Percentiles rank a stretch among this genome's conserved stretches.
Conservation (phyloP, 2,797 vertebrate genomes). For the Holocentrus rufus region DNA sequence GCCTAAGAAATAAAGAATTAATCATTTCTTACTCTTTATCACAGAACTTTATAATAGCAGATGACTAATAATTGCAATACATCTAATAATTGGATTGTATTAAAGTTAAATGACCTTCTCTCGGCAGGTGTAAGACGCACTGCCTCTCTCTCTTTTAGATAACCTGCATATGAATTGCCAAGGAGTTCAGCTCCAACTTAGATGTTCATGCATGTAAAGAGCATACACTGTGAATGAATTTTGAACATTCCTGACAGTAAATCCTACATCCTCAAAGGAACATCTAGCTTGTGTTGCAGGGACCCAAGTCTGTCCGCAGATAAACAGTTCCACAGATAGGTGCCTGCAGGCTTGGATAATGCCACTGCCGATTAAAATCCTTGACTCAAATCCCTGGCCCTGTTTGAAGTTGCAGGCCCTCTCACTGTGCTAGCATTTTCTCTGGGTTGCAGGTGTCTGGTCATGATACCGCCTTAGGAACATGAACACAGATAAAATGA, state of each 20-base stretch:
- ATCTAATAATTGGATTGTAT: not conserved
- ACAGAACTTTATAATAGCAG: slow-evolving; percentile 3
- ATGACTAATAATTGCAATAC: slow-evolving; percentile 5
- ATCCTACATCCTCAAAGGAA: slow-evolving; percentile 41
- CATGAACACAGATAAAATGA: slow-evolving; percentile 74
- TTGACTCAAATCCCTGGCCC: slow-evolving; percentile 69
- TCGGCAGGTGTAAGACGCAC: not conserved
- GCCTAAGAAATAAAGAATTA: slow-evolving; percentile 10
- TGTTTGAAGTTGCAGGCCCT: slow-evolving; percentile 71
- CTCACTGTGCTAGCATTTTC: slow-evolving; percentile 66
- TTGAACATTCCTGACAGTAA: slow-evolving; percentile 39
- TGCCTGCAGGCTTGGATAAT: slow-evolving; percentile 73
- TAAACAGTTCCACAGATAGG: slow-evolving; percentile 52
- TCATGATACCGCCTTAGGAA: slow-evolving; percentile 71
- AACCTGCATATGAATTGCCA: not conserved
- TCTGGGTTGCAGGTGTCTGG: slow-evolving; percentile 77
- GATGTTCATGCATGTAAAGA: slow-evolving; percentile 7
- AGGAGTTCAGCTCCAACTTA: slow-evolving; percentile 6
- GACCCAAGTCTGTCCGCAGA: slow-evolving; percentile 55
- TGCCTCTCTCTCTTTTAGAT: not conserved
- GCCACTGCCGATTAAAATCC: slow-evolving; percentile 72
- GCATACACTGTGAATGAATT: slow-evolving; percentile 18
- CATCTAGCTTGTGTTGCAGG: slow-evolving; percentile 43
- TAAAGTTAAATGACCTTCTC: not conserved
- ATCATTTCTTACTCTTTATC: not conserved